Evolutionary conservation across 1,140 invertebrate species (phyloP), one percentile per base, ranked within the genome.

Genomic region (Subanguina moxae): DNA sequence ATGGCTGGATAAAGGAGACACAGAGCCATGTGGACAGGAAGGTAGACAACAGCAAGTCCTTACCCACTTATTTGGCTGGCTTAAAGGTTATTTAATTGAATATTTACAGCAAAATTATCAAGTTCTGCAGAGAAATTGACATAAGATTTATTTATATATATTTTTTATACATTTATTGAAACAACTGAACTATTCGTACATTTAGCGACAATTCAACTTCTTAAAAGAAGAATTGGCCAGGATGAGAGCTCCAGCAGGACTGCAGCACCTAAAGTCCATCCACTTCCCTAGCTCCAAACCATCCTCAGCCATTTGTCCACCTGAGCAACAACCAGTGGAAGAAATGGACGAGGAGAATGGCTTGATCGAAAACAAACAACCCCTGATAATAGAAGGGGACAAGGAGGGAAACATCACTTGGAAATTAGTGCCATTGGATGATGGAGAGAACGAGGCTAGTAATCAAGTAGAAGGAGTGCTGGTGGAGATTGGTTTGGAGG

Each of bases 1-100:
- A 93, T 78, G 87, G 88, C 66, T 95, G 93, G 92, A 76, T 73
- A 0, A 25, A 59, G 17, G 71, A 73, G 30, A 58, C 30, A 38
- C 63, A 70, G 52, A 17, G 25, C n/a, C 57, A 67, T 42, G 45
- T 67, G 15, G 27, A 32, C 7, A 67, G 30, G 5, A 28, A 67
- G 19, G 46, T 45, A 11, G 57, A 32, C 43, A 32, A 23, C 19
- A 56, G 65, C 17, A 67, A 67, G 28, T 17, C 48, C 15, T 28
- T 67, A 62, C 65, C 65, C 0, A 67, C n/a, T 38, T 67, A 64
- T 66, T 48, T 67, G 57, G 63, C 63, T 67, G 65, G 65, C 11
- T 61, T 67, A n/a, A 67, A 61, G 23, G 65, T 67, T 7, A 38
- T 38, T 38, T 11, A 38, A 21, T n/a, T n/a, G n/a, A n/a, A n/a